Conservation (phyloP, 2,113 vertebrate genomes). For the Cheilinus undulatus region DNA sequence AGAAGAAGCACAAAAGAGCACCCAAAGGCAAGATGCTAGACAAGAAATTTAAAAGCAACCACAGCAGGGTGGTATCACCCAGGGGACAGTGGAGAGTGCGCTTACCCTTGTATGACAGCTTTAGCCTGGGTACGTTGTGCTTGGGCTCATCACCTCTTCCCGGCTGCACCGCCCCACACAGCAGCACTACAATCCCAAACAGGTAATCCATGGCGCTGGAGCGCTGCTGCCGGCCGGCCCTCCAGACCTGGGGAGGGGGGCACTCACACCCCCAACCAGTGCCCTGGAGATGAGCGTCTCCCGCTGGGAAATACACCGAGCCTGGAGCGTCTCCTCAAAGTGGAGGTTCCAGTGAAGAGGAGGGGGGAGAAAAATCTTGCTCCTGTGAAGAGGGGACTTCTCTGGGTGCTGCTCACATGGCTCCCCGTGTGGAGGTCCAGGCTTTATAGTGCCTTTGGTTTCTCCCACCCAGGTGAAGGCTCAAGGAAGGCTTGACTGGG, state of each 20-base stretch:
- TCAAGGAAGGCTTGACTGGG: conserved; percentile 32
- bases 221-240: conserved; percentile 78
- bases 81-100: conserved; percentile 42
- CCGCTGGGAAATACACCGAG: conserved; percentile 48
- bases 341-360: conserved; percentile 53
- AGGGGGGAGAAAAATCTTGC: conserved; percentile 49
- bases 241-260: conserved; percentile 79
- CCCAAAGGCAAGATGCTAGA: conserved; percentile 44
- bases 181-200: conserved; percentile 90
- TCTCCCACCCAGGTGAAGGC: conserved; percentile 67
- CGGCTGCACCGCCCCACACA: conserved; percentile 89
- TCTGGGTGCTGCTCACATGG: conserved; percentile 80
- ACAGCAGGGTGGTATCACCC: conserved; percentile 24
- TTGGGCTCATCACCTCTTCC: conserved; percentile 88
- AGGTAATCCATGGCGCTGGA: conserved; percentile 94
- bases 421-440: conserved; percentile 80
- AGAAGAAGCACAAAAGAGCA: conserved; percentile 59
- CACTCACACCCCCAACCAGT: conserved; percentile 77
- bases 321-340: conserved; percentile 56
- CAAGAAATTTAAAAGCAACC: conserved; percentile 43
- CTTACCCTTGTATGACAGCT: conserved; percentile 97
- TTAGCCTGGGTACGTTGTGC: conserved; percentile 95
- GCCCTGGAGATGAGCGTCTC: conserved; percentile 69
- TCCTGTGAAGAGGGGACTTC: conserved; percentile 40
- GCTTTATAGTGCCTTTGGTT: conserved; percentile 70